phyloP scores from a whole-genome alignment of 1,140 invertebrate genomes.

The Patella vulgata region DNA sequence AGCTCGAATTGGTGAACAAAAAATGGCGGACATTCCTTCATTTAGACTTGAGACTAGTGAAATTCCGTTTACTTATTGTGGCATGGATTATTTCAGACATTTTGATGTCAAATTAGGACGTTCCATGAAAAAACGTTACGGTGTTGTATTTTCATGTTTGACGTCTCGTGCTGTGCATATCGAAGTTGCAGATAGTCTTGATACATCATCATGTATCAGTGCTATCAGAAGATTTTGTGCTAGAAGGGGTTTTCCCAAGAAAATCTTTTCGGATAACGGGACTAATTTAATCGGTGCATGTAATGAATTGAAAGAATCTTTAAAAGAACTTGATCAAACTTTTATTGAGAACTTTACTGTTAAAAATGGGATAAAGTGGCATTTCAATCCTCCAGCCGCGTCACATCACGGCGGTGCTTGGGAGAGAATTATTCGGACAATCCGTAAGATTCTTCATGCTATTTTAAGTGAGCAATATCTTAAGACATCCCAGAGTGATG shows the following conservation, averaged over 20 bases:
- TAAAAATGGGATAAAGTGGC: not conserved
- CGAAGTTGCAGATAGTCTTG: not conserved
- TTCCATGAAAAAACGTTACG: not conserved
- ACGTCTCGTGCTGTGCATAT: slow-evolving; percentile 10
- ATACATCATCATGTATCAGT: slow-evolving; percentile 15
- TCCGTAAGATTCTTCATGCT: not conserved
- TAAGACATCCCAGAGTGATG: not conserved
- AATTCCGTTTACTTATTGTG: slow-evolving; percentile 24
- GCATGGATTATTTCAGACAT: slow-evolving; percentile 29
- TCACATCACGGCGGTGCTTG: not conserved
- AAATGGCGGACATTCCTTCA: slow-evolving; percentile 33
- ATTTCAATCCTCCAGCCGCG: not conserved
- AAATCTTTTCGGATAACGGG: slow-evolving; percentile 11
- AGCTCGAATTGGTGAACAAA: slow-evolving; percentile 4
- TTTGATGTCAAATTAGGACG: slow-evolving; percentile 13
- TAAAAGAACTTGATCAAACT: not conserved
- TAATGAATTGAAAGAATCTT: not conserved
- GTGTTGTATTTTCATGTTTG: slow-evolving; percentile 16
- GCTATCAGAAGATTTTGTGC: slow-evolving; percentile 20
- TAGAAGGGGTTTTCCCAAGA: slow-evolving; percentile 15
- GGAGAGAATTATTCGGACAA: not conserved
- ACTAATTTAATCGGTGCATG: slow-evolving; percentile 5
- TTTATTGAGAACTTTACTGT: not conserved
- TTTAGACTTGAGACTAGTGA: slow-evolving; percentile 18
- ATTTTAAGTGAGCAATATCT: slow-evolving; percentile 1